Base-by-base conservation (phyloP, 2,797 vertebrate species). In the Sebastes taczanowskii region DNA sequence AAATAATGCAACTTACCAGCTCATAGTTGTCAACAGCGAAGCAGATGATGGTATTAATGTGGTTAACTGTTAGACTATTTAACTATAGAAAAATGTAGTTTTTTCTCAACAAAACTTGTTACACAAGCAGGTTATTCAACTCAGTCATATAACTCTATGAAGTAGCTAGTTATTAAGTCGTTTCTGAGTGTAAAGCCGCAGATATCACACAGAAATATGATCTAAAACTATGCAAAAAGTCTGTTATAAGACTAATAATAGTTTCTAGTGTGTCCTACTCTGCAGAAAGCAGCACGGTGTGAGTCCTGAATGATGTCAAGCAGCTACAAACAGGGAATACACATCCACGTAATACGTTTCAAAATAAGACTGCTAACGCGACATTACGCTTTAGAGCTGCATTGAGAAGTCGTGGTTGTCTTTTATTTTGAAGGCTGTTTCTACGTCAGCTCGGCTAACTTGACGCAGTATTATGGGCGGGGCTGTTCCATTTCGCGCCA, bases 401-500 rank as follows among this genome's bases (percentile, higher is more conserved):
- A 0, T 3, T 2, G 0, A 6, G 4, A n/a, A 0, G 4, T 0
- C 0, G 1, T 0, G 0, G 0, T 1, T 0, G 0, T 4, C 4
- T 65, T 84, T 91, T 91, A 88, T 76, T 90, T 75, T 90, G 71
- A 83, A 74, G 8, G 16, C 2, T 5, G 3, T 0, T 63, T 7
- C 1, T 5, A 16, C 0, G 7, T 14, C 7, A 52, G 29, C 18
- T n/a, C 11, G 8, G 22, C 2, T 11, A 0, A 34, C 67, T 65
- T 84, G n/a, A 85, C 2, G 4, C 10, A 29, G 3, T 13, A 0
- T 3, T 18, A n/a, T 52, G 46, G 85, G 84, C 52, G 88, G 85
- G 1, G 34, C 74, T 62, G 1, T 3, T 13, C 3, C 1, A 6
- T 94, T 96, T 96, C 92, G 94, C 95, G 95, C 95, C 95, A 95